These are phyloP conservation scores for Paramormyrops hopkinsi DNA, from an alignment of 2,797 vertebrate genomes.

Conservation along the genomic window DNA sequence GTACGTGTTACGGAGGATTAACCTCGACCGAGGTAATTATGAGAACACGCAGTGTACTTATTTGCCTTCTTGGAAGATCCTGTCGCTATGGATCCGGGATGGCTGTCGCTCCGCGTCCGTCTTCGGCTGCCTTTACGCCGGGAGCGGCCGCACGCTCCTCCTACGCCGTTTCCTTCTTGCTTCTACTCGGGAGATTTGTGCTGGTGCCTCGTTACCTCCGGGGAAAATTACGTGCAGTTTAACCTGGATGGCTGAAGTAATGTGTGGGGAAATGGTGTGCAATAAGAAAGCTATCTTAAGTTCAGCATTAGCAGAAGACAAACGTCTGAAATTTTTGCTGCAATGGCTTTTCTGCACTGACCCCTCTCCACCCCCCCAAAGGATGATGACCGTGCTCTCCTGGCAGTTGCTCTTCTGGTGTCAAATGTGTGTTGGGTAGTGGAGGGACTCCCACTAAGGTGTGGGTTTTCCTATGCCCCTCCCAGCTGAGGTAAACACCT, in stretches of 20 bases:
- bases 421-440: background rate
- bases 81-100: conserved; percentile 26
- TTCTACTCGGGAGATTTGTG: background rate
- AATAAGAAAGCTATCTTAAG: background rate
- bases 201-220: background rate
- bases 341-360: background rate
- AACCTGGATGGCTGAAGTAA: background rate
- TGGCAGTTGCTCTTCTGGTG: background rate
- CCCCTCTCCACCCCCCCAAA: background rate
- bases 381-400: background rate
- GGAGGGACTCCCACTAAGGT: background rate
- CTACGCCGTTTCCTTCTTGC: conserved; percentile 18
- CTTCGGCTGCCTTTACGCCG: conserved; percentile 27
- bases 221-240: background rate
- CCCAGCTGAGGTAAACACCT: background rate
- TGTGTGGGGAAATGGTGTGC: background rate
- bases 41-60: conserved; percentile 38
- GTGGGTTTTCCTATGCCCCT: background rate
- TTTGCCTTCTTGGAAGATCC: conserved; percentile 32
- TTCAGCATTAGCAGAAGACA: background rate
- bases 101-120: conserved; percentile 12
- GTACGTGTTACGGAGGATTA: conserved; percentile 12
- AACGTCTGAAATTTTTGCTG: background rate
- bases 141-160: conserved; percentile 21
- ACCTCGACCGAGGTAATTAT: conserved; percentile 42